phyloP scores from a whole-genome alignment of 2,888 invertebrate species.

The Drosophila rellima region DNA sequence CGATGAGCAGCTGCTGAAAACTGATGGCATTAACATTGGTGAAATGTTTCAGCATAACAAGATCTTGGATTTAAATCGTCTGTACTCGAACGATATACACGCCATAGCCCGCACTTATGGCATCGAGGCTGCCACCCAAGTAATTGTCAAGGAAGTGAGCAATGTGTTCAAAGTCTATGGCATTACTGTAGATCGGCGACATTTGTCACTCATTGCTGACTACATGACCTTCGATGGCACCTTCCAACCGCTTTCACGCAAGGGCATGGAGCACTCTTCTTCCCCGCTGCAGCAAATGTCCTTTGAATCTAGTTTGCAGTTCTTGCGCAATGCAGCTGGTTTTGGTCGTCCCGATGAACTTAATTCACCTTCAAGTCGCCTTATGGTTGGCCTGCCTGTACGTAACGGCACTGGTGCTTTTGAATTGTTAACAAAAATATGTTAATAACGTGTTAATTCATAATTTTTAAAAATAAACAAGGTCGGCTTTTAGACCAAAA shows the following conservation, averaged over 20 bases:
- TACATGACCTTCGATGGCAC: conserved; percentile 98
- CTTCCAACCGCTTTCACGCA: conserved; percentile 95
- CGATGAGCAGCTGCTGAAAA: conserved; percentile 91
- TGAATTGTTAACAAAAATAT: conserved; percentile 81
- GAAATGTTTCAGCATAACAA: conserved; percentile 95
- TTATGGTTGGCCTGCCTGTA: conserved; percentile 94
- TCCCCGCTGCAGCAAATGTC: conserved; percentile 99
- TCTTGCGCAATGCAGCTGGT: conserved; percentile 91
- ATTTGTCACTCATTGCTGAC: conserved; percentile 96
- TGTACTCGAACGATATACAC: conserved; percentile 98
- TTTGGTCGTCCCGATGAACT: conserved; percentile 90
- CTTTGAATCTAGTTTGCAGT: conserved; percentile 96
- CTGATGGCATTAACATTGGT: conserved; percentile 97
- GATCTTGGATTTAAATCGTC: conserved; percentile 91
- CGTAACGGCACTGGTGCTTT: conserved; percentile 94
- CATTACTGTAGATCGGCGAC: conserved; percentile 97
- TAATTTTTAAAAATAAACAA: conserved; percentile 7
- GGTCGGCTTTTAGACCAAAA: neutral
- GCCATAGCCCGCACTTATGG: conserved; percentile 96
- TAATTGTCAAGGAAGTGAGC: conserved; percentile 96
- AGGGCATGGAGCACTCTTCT: conserved; percentile 95
- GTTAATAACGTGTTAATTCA: conserved; percentile 48
- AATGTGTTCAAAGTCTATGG: conserved; percentile 99
- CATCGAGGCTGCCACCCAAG: conserved; percentile 97
- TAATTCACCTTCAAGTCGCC: conserved; percentile 93